phyloP scores from a whole-genome alignment of 2,888 invertebrate genomes.

The Onchidella celtica region DNA sequence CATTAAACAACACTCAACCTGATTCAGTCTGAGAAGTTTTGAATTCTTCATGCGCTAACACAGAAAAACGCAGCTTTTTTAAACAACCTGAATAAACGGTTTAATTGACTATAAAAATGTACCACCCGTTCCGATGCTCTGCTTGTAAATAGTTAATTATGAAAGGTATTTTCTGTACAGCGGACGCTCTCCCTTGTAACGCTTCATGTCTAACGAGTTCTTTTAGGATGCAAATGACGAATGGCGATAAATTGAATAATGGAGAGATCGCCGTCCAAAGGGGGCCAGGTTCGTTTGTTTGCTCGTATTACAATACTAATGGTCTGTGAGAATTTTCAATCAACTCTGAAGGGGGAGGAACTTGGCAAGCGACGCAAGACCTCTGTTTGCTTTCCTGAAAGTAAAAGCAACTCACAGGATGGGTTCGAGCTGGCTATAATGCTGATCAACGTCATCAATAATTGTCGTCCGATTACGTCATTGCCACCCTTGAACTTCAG shows the following conservation, averaged over 20 bases:
- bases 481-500: slow-evolving; percentile 31
- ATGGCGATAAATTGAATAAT: slow-evolving; percentile 42
- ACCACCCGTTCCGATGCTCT: no score
- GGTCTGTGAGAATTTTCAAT: slow-evolving; percentile 48
- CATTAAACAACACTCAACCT: no score
- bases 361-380: slow-evolving; percentile 4
- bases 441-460: slow-evolving; percentile 41
- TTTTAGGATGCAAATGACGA: slow-evolving; percentile 34
- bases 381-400: slow-evolving; percentile 42
- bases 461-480: slow-evolving; percentile 40
- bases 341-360: slow-evolving; percentile 18
- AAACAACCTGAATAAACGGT: no score
- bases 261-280: not conserved
- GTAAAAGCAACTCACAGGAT: slow-evolving; percentile 36
- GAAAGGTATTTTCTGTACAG: not conserved
- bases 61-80: no score
- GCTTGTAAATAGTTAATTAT: no score
- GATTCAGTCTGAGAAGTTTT: no score
- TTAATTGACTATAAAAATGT: no score
- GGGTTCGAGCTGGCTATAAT: not conserved
- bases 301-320: slow-evolving; percentile 43
- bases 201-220: slow-evolving; percentile 5
- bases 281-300: slow-evolving; percentile 23
- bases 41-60: no score
- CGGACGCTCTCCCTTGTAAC: not conserved